These are phyloP conservation scores for Acipenser transmontanus DNA, from an alignment of 2,797 vertebrate genomes.

Conservation along the genomic window DNA sequence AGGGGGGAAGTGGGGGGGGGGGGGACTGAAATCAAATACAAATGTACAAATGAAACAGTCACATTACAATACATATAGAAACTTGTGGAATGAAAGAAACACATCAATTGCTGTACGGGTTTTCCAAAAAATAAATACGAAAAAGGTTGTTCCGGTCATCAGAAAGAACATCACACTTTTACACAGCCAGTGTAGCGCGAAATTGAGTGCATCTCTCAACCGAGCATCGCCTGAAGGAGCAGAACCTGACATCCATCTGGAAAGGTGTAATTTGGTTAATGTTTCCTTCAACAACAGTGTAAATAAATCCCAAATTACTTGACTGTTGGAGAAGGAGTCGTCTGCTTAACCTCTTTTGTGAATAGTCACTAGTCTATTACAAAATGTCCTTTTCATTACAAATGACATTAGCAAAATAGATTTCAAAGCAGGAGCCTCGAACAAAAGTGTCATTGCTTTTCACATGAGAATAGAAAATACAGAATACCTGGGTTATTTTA, in stretches of 20 bases:
- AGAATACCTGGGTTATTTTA: no score
- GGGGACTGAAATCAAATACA: no score
- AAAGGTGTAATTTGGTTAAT: slow-evolving; percentile 2
- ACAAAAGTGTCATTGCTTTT: neutral
- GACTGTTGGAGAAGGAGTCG: neutral
- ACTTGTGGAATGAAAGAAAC: no score
- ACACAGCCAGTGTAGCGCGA: neutral
- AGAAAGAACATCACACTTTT: neutral
- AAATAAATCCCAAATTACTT: slow-evolving; percentile 7
- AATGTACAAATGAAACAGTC: no score
- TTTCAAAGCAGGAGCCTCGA: neutral
- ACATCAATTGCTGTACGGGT: no score
- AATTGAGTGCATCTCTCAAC: neutral
- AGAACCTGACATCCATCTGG: neutral
- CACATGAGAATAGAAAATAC: no score
- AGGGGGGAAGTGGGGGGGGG: no score
- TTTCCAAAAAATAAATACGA: no score
- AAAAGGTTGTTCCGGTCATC: no score
- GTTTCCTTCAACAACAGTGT: slow-evolving; percentile 2
- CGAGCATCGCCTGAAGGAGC: neutral
- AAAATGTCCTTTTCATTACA: slow-evolving; percentile 13
- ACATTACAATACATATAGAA: no score
- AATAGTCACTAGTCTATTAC: neutral
- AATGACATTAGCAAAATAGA: slow-evolving; percentile 5
- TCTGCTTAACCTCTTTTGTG: neutral